These are phyloP conservation scores for Gadus macrocephalus DNA, from an alignment of 2,113 vertebrate genomes.

Conservation along the genomic window DNA sequence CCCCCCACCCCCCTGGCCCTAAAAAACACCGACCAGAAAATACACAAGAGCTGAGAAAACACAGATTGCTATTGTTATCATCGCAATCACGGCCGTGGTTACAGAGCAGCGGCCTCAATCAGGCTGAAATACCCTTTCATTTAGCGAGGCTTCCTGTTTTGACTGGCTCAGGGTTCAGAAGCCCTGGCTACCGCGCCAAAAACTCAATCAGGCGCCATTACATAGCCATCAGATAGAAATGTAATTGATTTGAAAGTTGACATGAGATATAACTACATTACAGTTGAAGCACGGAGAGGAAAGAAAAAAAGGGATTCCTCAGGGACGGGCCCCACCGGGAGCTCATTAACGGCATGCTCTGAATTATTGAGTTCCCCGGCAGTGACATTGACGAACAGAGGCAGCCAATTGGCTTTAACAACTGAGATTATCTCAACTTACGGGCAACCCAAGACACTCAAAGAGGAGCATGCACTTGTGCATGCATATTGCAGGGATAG, in stretches of 20 bases:
- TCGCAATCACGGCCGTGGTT: conserved; percentile 63
- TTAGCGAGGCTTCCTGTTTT: conserved; percentile 71
- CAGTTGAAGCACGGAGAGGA: conserved; percentile 58
- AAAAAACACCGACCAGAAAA: conserved; percentile 6
- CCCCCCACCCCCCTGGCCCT: background rate
- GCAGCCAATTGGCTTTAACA: conserved; percentile 57
- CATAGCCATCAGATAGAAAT: conserved; percentile 75
- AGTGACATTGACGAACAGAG: conserved; percentile 62
- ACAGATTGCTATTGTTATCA: conserved; percentile 64
- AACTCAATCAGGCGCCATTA: conserved; percentile 77
- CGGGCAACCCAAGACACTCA: conserved; percentile 58
- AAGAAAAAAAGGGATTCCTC: conserved; percentile 32
- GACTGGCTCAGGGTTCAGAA: conserved; percentile 64
- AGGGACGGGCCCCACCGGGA: conserved; percentile 65
- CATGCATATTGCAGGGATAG: conserved; percentile 60
- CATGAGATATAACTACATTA: conserved; percentile 77
- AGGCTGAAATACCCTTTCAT: conserved; percentile 67
- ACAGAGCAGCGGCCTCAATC: conserved; percentile 60
- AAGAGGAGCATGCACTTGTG: conserved; percentile 39
- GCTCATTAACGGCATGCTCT: conserved; percentile 72
- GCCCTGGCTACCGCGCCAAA: conserved; percentile 63
- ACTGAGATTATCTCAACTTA: conserved; percentile 70
- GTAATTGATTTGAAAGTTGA: conserved; percentile 79
- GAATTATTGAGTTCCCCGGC: conserved; percentile 69
- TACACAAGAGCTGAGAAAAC: conserved; percentile 64